A percentile compares a stretch with the other conserved stretches of the same genome.
These are phyloP conservation scores for Sitodiplosis mosellana DNA, from an alignment of 1,140 invertebrate genomes.

Conservation along the genomic window DNA sequence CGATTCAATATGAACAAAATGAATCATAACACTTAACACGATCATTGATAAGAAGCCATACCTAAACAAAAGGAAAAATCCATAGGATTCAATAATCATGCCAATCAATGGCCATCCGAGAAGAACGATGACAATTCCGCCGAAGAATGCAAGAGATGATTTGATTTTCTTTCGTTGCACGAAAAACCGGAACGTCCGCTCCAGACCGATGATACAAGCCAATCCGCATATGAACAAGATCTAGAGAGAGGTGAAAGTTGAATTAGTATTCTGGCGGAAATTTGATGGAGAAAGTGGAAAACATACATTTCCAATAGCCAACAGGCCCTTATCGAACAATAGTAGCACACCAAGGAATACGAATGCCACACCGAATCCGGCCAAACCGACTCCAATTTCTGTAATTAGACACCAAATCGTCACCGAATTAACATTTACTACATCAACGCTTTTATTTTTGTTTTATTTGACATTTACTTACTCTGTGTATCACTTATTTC, in stretches of 20 bases:
- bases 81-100: conserved; percentile 88
- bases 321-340: conserved; percentile 92
- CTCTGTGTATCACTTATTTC: conserved; percentile 55
- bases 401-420: conserved; percentile 22
- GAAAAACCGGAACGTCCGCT: conserved; percentile 92
- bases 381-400: conserved; percentile 96
- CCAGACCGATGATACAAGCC: conserved; percentile 88
- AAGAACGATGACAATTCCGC: conserved; percentile 87
- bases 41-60: conserved; percentile 13
- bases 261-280: too few species aligned
- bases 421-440: neutral
- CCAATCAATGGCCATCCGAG: conserved; percentile 90
- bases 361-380: conserved; percentile 91
- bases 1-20: neutral
- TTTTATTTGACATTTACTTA: conserved; percentile 22
- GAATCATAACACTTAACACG: too few species aligned
- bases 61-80: conserved; percentile 66
- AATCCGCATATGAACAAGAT: conserved; percentile 90
- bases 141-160: conserved; percentile 82
- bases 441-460: neutral
- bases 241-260: too few species aligned
- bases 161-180: conserved; percentile 95
- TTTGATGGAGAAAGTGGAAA: too few species aligned
- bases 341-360: conserved; percentile 87
- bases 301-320: conserved; percentile 96